Evolutionary conservation across 1,140 invertebrate genomes (phyloP).

Genomic region (Adoxophyes honmai): DNA sequence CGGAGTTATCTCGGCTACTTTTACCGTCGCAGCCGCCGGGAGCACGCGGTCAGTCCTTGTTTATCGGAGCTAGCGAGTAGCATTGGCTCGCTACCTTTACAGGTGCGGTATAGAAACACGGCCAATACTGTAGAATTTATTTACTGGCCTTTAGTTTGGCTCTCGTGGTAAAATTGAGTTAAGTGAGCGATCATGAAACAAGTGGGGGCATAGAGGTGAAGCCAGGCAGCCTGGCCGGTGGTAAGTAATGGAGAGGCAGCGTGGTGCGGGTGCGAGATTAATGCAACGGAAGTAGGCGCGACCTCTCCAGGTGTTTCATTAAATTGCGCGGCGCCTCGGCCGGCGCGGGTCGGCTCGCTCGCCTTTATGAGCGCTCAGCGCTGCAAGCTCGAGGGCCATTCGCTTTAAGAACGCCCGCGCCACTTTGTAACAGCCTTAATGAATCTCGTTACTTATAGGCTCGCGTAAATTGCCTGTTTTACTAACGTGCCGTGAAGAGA

Average conservation of each 20-base stretch:
- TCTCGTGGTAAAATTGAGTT: neutral
- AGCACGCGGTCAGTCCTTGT: constrained; percentile 50
- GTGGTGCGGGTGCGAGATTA: constrained; percentile 52
- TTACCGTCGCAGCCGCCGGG: constrained; percentile 48
- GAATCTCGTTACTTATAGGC: constrained; percentile 76
- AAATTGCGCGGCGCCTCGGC: constrained; percentile 66
- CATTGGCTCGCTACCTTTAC: constrained; percentile 51
- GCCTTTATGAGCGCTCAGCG: constrained; percentile 71
- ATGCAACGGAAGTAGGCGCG: constrained; percentile 67
- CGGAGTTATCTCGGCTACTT: constrained; percentile 64
- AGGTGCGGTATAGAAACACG: neutral
- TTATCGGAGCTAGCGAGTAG: constrained; percentile 48
- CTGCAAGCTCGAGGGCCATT: constrained; percentile 72
- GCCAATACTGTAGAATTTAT: neutral
- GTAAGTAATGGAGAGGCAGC: constrained; percentile 15
- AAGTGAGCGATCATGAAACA: constrained; percentile 4
- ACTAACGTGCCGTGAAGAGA: constrained; percentile 43
- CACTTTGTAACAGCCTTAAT: constrained; percentile 75
- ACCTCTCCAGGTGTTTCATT: constrained; percentile 75
- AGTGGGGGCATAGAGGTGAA: neutral
- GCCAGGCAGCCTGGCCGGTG: neutral
- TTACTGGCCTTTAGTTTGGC: neutral
- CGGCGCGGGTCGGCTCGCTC: constrained; percentile 51
- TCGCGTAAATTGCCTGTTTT: constrained; percentile 72
- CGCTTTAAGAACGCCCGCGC: constrained; percentile 74